These are phyloP conservation scores for Acronicta aceris DNA, from an alignment of 2,888 invertebrate species.

Conservation along the genomic window DNA sequence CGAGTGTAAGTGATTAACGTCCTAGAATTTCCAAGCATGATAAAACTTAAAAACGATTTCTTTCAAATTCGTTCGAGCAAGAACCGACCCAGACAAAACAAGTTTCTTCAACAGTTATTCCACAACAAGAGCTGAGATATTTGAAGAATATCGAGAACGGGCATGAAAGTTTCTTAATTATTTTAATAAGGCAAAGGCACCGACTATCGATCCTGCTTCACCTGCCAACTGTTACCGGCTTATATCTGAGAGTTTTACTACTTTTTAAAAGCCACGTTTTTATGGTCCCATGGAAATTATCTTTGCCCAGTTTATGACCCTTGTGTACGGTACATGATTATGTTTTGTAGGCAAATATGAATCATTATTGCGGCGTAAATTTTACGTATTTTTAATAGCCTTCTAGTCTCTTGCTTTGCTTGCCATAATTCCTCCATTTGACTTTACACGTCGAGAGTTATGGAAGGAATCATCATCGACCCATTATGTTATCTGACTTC, in stretches of 20 bases:
- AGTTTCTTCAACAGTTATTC: conserved; percentile 24
- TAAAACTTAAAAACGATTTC: too few species aligned
- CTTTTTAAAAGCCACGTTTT: conserved; percentile 82
- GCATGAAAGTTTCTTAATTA: conserved; percentile 69
- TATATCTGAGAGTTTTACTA: conserved; percentile 80
- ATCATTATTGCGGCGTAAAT: conserved; percentile 6
- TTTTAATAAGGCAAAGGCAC: conserved; percentile 66
- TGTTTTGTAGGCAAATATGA: conserved; percentile 43
- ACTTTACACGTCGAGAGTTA: too few species aligned
- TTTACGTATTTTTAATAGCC: neutral
- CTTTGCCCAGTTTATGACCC: conserved; percentile 63
- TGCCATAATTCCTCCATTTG: neutral
- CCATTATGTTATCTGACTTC: too few species aligned
- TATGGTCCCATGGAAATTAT: conserved; percentile 67
- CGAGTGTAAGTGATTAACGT: too few species aligned
- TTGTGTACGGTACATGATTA: conserved; percentile 60
- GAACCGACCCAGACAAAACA: conserved; percentile 7
- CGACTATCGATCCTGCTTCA: conserved; percentile 70
- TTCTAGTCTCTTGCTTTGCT: neutral
- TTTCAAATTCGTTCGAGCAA: conserved; percentile 10
- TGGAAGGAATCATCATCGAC: too few species aligned
- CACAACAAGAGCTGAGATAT: conserved; percentile 49
- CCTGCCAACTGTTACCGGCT: conserved; percentile 81
- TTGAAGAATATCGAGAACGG: conserved; percentile 55
- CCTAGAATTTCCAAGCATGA: too few species aligned